Base-by-base conservation (phyloP, 2,888 invertebrate species). In the Pollenia angustigena region DNA sequence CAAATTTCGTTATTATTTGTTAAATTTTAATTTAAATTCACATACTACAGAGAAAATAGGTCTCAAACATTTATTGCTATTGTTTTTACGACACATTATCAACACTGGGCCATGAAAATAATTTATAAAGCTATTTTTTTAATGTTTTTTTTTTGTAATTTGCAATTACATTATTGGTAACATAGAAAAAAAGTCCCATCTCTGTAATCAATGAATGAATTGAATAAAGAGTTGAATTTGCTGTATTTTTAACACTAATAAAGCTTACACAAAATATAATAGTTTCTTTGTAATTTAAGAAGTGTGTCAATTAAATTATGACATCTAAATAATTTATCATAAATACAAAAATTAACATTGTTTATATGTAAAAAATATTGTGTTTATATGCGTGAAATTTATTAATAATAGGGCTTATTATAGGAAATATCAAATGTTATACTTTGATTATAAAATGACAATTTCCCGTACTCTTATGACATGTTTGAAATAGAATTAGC, bases 271-370 rank as follows among this genome's bases (percentile, higher is more conserved):
- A 46, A 46, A 64, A 16, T 81, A n/a, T 62, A 16, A 54, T 62
- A 82, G 32, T 81, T 72, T 46, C 14, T 40, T 42, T 80, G 50
- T 64, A 81, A 85, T 81, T 71, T 71, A 54, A 81, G 64, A 85
- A 81, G 76, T 85, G 69, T 81, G 69, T 85, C 69, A 85, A 71
- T 62, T 75, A 56, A 78, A 56, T 78, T 42, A 58, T 81, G 52
- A 68, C 60, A 74, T 80, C 48, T 75, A 40, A 52, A 75, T 18
- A 16, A 42, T 54, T 69, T 0, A 0, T 2, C 7, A 60, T 44
- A 48, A 58, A 16, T 44, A 14, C n/a, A 54, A 32, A 32, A 52
- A 32, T 40, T 44, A 9, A 12, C 32, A 69, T 69, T 58, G 44
- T 44, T 56, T 14, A 11, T 32, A 32, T 32, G 32, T 32, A 23